Evolutionary conservation across 1,140 invertebrate species (phyloP), one percentile per base, ranked within the genome.

Genomic region (Orius insidiosus): DNA sequence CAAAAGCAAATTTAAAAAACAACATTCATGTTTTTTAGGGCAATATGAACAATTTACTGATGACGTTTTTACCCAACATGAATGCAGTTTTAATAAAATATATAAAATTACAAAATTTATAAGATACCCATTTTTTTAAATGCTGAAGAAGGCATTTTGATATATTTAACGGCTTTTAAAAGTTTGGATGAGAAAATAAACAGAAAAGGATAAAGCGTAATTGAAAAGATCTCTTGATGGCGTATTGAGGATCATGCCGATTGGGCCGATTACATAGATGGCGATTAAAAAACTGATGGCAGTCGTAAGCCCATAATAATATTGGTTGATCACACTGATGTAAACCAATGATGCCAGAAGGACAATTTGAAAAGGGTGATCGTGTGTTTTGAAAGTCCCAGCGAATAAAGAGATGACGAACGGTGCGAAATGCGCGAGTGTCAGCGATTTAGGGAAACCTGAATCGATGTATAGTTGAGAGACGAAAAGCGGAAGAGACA

Each of bases 211-310:
- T 7, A 50, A 15, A 13, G 49, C 34, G 37, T 50, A 50, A n/a
- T 45, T 46, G 33, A 50, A 50, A 32, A 50, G 36, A 43, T 46
- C 49, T 19, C 40, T 46, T 15, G 49, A 46, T n/a, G 49, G 49
- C 8, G 44, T 41, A 8, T 45, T 40, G 24, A 35, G 24, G 18
- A 50, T 32, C 6, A 45, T 50, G 14, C 49, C 49, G 16, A 16
- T 37, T 19, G 49, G 35, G 3, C 49, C 49, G 36, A 50, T 44
- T 2, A 45, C 36, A 32, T 43, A 50, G 13, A 50, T 42, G 8
- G 45, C 37, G 15, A 50, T 42, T 5, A 47, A n/a, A 42, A 46
- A 46, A 39, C 49, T 50, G n/a, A 41, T 14, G 30, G 40, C 43
- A 8, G 49, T 35, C 13, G 49, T 42, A 19, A 50, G 18, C 14